These are phyloP conservation scores for Tineola bisselliella DNA, from an alignment of 2,888 invertebrate genomes.

Conservation along the genomic window DNA sequence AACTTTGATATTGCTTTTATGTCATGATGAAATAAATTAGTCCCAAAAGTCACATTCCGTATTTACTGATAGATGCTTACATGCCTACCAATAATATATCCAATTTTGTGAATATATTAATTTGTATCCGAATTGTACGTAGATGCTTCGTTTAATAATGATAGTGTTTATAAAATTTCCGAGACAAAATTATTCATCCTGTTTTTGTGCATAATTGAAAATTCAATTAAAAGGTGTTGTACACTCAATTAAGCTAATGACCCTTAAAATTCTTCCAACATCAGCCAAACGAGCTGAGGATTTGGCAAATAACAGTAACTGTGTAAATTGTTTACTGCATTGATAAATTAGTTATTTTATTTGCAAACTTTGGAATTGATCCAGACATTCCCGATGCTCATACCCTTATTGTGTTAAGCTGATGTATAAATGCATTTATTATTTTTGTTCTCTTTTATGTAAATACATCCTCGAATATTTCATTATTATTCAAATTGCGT, in stretches of 20 bases:
- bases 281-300: constrained; percentile 25
- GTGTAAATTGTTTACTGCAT: constrained; percentile 20
- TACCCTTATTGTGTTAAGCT: constrained; percentile 9
- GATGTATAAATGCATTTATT: constrained; percentile 11
- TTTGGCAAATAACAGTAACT: constrained; percentile 28
- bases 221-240: constrained; percentile 5
- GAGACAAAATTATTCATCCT: neutral
- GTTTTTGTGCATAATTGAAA: neutral
- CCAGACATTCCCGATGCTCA: neutral
- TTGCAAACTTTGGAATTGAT: neutral
- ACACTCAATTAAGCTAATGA: constrained; percentile 19
- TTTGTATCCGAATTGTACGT: too few relatives aligned
- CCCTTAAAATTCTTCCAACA: constrained; percentile 21
- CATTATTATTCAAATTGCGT: constrained; percentile 11
- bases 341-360: neutral
- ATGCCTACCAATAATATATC: too few relatives aligned
- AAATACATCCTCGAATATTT: constrained; percentile 2
- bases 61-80: neutral
- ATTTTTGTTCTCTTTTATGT: constrained; percentile 3
- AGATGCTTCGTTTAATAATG: neutral
- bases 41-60: neutral
- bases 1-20: neutral
- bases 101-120: too few relatives aligned
- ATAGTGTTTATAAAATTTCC: neutral
- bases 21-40: neutral